Evolutionary conservation across 2,888 invertebrate species (phyloP).

Genomic region (Mesoligia furuncula): DNA sequence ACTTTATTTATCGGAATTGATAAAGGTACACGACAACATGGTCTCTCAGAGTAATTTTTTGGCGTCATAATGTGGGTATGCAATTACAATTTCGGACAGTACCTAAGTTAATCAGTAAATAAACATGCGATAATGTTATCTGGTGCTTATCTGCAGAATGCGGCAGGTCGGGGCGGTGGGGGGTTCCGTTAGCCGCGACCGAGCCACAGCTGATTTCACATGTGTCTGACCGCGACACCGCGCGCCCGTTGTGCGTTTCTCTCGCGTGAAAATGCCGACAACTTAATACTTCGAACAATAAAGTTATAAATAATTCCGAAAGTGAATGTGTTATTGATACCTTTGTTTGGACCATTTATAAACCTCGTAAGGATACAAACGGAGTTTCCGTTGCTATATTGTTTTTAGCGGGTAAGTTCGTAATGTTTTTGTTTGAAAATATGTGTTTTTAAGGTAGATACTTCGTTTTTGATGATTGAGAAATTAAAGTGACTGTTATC

Average conservation of each 20-base stretch:
- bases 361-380: conserved; percentile 59
- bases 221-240: conserved; percentile 78
- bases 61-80: conserved; percentile 36
- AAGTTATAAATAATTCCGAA: conserved; percentile 67
- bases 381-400: conserved; percentile 62
- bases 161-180: conserved; percentile 68
- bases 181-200: conserved; percentile 67
- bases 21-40: conserved; percentile 23
- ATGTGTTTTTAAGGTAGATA: background rate
- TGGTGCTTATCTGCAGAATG: conserved; percentile 76
- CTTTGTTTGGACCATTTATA: conserved; percentile 63
- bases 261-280: conserved; percentile 80
- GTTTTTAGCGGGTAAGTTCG: conserved; percentile 74
- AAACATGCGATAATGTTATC: conserved; percentile 82
- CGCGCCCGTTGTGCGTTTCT: conserved; percentile 75
- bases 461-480: background rate
- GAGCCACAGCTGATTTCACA: conserved; percentile 89
- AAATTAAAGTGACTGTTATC: conserved; percentile 16
- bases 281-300: conserved; percentile 68
- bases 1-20: conserved; percentile 37
- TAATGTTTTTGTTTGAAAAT: conserved; percentile 15
- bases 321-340: conserved; percentile 76
- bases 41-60: conserved; percentile 4
- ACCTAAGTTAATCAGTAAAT: conserved; percentile 75
- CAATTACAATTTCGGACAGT: conserved; percentile 56